Conservation (phyloP, 1,140 invertebrate genomes). For the Varroa destructor region DNA sequence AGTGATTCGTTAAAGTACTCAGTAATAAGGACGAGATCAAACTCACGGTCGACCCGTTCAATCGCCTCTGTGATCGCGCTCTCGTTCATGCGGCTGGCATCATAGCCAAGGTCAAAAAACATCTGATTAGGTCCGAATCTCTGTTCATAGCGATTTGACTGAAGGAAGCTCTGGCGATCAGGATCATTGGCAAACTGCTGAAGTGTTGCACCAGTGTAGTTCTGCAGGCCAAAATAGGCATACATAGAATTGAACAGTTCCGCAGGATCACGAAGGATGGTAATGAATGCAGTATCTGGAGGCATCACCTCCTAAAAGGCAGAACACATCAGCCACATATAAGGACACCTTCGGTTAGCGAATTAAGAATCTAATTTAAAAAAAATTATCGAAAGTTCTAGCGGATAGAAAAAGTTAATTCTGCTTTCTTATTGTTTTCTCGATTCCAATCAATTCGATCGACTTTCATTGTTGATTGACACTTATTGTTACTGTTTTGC, state of each 20-base stretch:
- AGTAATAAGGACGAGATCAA: slow-evolving; percentile 45
- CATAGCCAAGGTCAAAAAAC: slow-evolving; percentile 40
- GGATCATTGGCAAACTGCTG: slow-evolving; percentile 31
- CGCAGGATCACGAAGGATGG: slow-evolving; percentile 37
- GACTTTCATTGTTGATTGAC: no score
- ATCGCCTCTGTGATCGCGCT: slow-evolving; percentile 35
- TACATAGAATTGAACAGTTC: slow-evolving; percentile 38
- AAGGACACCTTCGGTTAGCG: no score
- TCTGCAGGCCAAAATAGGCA: slow-evolving; percentile 36
- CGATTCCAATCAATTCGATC: no score
- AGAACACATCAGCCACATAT: no score
- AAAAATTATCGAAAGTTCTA: no score
- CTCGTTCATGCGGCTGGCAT: slow-evolving; percentile 34
- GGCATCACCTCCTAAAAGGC: slow-evolving; percentile 35
- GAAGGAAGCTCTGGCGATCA: slow-evolving; percentile 24
- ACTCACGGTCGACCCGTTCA: slow-evolving; percentile 40
- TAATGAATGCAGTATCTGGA: slow-evolving; percentile 36
- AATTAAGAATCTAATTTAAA: no score
- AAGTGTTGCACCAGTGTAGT: slow-evolving; percentile 32
- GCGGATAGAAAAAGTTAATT: no score
- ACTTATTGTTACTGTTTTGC: no score
- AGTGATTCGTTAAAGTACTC: slow-evolving; percentile 47
- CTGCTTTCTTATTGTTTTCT: no score
- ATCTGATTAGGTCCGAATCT: slow-evolving; percentile 41
- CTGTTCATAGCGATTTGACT: slow-evolving; percentile 30